Evolutionary conservation across 2,797 vertebrate genomes (phyloP).

Genomic region (Gymnopithys bicolor): DNA sequence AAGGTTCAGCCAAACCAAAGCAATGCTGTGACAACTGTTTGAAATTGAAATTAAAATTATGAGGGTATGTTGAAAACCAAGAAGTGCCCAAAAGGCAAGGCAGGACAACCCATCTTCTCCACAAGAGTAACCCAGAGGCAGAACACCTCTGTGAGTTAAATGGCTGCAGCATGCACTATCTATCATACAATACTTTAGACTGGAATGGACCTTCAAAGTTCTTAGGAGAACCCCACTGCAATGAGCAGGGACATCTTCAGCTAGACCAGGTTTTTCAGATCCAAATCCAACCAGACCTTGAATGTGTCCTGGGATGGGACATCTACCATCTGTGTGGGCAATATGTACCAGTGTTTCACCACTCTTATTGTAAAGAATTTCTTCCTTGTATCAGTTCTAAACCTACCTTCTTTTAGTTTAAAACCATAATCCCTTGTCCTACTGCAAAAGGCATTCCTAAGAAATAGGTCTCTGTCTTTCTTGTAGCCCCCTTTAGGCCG

Average conservation of each 20-base stretch:
- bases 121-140: background rate
- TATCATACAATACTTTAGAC: background rate
- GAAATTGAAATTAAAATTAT: background rate
- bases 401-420: background rate
- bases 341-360: background rate
- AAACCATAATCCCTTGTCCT: background rate
- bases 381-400: background rate
- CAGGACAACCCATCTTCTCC: background rate
- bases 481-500: background rate
- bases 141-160: background rate
- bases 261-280: background rate
- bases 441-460: background rate
- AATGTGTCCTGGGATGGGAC: background rate
- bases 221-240: background rate
- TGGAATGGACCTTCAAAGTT: background rate
- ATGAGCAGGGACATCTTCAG: background rate
- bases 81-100: background rate
- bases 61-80: background rate
- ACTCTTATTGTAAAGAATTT: background rate
- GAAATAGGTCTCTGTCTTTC: background rate
- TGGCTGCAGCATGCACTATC: rapidly evolving
- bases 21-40: background rate
- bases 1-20: background rate
- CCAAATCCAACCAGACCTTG: no score
- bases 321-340: background rate